Evolutionary conservation across 1,140 invertebrate genomes (phyloP).

Genomic region (Anastatus disparis): DNA sequence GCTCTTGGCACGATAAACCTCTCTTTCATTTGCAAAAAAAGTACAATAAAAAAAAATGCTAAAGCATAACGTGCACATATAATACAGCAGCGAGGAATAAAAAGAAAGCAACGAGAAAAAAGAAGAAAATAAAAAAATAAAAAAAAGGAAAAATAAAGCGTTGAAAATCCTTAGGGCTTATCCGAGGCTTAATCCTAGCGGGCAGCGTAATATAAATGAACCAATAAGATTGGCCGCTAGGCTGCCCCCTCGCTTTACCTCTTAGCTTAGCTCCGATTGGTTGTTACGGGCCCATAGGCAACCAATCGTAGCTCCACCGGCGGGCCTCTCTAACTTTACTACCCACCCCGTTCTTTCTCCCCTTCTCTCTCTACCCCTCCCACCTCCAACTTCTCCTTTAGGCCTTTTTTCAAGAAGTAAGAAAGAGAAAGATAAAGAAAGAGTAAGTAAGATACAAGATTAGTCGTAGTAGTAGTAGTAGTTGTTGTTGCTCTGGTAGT

Average conservation of each 20-base stretch:
- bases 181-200: constrained; percentile 42
- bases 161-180: constrained; percentile 34
- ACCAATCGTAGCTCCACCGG: constrained; percentile 48
- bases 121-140: neutral
- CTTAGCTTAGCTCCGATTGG: constrained; percentile 46
- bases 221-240: constrained; percentile 51
- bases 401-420: too few species aligned
- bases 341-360: too few species aligned
- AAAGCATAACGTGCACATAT: too few species aligned
- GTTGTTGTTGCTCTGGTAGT: too few species aligned
- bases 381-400: too few species aligned
- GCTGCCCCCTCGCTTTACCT: constrained; percentile 31
- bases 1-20: constrained; percentile 28
- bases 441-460: too few species aligned
- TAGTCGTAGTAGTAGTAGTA: too few species aligned
- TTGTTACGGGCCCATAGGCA: constrained; percentile 14
- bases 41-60: neutral
- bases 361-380: too few species aligned
- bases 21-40: neutral
- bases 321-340: too few species aligned
- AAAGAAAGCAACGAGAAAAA: neutral
- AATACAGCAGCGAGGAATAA: neutral
- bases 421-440: too few species aligned
- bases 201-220: constrained; percentile 30
- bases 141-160: neutral